Base-by-base conservation (phyloP, 2,888 invertebrate genomes). In the Standfussiana lucernea region DNA sequence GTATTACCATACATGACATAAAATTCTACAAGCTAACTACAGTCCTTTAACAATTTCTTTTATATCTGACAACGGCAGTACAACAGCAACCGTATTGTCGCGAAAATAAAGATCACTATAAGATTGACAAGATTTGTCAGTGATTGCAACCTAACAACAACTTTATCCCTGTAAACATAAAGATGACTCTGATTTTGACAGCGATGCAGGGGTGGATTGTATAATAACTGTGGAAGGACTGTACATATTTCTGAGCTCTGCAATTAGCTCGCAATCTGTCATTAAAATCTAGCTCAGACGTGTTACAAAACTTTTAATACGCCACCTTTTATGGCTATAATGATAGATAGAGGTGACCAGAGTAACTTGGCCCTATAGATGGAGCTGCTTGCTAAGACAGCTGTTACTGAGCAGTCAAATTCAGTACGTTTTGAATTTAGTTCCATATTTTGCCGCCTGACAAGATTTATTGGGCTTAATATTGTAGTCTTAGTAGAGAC, bases 251-350 rank as follows among this genome's bases (percentile, higher is more conserved):
- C 75, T 75, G 40, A 80, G 50, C 37, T 21, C 24, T 45, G 61
- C 68, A 75, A 85, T 75, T 75, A 62, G 45, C 15, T 67, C 11
- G 56, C 56, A 82, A 83, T 83, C 77, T 59, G 50, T 82, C 69
- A 76, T 83, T 83, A 86, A 74, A 72, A 77, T 86, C 86, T 50
- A 72, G 72, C 47, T 7, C 59, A 65, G 47, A 72, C 66, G 62
- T 37, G 61, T 86, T 86, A 71, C 83, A 83, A 77, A 86, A 86
- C 83, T 68, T 86, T 83, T 77, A 86, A 86, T 73, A 61, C 24
- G 8, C 40, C 53, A 13, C 83, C 72, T 56, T 86, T 71, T 77
- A 83, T 32, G 72, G 83, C 1, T 59, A 1, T 77, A 73, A 82
- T 73, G 28, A 77, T 47, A 67, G 69, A 67, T 32, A 15, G 18